Evolutionary conservation across 2,113 vertebrate genomes (phyloP).

Genomic region (Thermophis baileyi): DNA sequence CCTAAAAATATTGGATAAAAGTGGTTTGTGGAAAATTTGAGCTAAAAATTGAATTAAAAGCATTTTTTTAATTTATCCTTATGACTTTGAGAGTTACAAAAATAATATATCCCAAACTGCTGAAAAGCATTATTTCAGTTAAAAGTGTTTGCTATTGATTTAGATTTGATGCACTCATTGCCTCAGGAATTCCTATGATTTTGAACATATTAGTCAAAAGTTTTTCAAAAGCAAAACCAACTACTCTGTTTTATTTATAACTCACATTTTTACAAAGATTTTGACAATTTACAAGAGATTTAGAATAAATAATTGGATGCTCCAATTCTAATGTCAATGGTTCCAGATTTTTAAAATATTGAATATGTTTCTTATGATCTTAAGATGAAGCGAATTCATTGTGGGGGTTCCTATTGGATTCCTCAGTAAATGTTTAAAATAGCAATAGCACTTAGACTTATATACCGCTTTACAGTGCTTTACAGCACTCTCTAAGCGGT

Average conservation of each 20-base stretch:
- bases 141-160: not conserved
- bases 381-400: not conserved
- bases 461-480: no score
- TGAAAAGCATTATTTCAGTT: not conserved
- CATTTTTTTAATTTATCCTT: not conserved
- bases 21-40: not conserved
- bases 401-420: not conserved
- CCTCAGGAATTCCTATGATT: not conserved
- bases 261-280: not conserved
- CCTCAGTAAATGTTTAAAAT: not conserved
- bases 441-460: no score
- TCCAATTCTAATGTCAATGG: not conserved
- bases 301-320: not conserved
- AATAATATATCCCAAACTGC: not conserved
- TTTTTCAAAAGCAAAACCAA: not conserved
- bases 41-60: not conserved
- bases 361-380: not conserved
- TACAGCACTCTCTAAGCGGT: no score
- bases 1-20: not conserved
- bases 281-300: not conserved
- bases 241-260: not conserved
- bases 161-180: not conserved
- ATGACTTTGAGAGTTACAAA: not conserved
- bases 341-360: not conserved
- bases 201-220: not conserved